Evolutionary conservation across 2,888 invertebrate species (phyloP), one percentile per base, ranked within the genome.

Genomic region (Prenolepis imparis): DNA sequence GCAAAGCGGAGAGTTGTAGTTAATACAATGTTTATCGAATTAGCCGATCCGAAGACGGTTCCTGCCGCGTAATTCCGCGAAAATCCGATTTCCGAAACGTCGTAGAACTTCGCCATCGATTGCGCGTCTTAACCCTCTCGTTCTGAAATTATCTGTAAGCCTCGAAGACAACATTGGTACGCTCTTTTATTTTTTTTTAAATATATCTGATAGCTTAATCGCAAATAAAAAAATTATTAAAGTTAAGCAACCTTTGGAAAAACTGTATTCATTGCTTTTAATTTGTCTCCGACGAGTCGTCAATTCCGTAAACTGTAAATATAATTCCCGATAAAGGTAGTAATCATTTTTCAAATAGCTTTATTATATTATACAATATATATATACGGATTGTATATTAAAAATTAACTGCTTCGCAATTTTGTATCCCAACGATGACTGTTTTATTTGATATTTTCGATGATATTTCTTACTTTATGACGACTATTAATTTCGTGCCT

Each of bases 401-500:
- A 52, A 41, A 80, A 80, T 72, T 80, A 70, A 78, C 59, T 12
- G n/a, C 21, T 41, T 36, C 5, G 18, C 44, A 24, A 44, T 80
- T 72, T 59, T 61, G 44, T 61, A 44, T 52, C 18, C 48, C 77
- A 12, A 41, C 18, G 44, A 41, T 24, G 44, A 61, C 59, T 36
- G 21, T 61, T 80, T 24, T 44, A 48, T 70, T 70, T n/a, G 70
- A 59, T 59, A 78, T 78, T 80, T 59, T 36, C 72, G 59, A 61
- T 59, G 59, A 61, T 48, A 80, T 72, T 80, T 80, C 70, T 80
- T 61, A 80, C 72, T 80, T 80, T 80, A 80, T 80, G 78, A 72
- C 78, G 59, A 48, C 78, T 59, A 80, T 80, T 72, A 80, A 72
- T 80, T 41, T 12, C 36, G 59, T n/a, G 44, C 4, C 24, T 80